Conservation (phyloP, 2,113 vertebrate species). For the Petroica traversi region DNA sequence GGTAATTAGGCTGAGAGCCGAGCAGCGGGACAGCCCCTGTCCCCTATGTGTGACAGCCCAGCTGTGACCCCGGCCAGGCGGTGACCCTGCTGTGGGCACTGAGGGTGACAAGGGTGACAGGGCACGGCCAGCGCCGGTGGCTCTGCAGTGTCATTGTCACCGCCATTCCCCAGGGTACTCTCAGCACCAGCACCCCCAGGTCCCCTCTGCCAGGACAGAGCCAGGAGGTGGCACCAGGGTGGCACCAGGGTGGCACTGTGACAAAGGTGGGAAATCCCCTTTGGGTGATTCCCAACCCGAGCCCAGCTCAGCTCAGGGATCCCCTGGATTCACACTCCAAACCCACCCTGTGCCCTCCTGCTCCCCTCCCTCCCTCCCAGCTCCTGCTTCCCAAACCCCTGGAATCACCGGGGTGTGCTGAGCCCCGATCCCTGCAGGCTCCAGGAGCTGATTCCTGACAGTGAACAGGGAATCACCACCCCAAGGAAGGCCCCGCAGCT, state of each 20-base stretch:
- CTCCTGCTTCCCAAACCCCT: background rate
- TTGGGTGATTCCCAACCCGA: rapidly evolving
- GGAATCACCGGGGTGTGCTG: rapidly evolving
- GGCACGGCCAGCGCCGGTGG: rapidly evolving
- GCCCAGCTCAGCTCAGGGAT: background rate
- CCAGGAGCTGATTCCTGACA: background rate
- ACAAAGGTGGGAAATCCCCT: background rate
- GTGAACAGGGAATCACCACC: background rate
- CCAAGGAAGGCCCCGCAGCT: rapidly evolving
- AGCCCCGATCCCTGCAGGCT: background rate
- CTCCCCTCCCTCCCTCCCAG: too few species aligned
- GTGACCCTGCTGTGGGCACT: background rate
- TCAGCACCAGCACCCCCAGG: background rate
- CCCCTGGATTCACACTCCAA: rapidly evolving
- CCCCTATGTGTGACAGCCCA: background rate
- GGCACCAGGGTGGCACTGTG: background rate
- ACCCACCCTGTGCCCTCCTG: rapidly evolving
- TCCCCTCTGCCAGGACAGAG: background rate
- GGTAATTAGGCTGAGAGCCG: background rate
- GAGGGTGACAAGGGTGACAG: background rate
- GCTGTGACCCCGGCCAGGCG: rapidly evolving
- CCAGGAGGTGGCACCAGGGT: background rate
- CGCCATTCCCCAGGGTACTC: rapidly evolving
- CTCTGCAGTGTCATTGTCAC: background rate
- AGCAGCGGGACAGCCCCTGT: background rate